phyloP scores from a whole-genome alignment of 2,797 vertebrate species.

The Anolis apletophallus region DNA sequence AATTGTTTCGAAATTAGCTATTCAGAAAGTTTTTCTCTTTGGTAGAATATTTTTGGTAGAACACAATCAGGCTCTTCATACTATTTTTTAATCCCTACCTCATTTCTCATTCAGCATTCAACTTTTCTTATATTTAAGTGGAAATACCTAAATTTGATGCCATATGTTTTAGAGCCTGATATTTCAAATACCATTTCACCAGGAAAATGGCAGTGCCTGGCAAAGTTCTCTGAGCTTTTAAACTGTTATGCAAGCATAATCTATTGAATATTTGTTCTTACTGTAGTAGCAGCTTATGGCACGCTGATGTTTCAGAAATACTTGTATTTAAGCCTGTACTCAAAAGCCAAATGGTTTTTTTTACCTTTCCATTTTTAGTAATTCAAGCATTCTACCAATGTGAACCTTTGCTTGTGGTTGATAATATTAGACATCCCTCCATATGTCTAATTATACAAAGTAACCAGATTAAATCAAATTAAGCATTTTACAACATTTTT shows the following conservation, averaged over 20 bases:
- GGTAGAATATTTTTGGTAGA: no score
- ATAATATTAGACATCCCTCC: not conserved
- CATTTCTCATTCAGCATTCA: not conserved
- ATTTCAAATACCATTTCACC: not conserved
- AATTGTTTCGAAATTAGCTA: not conserved
- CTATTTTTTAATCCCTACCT: not conserved
- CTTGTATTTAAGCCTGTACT: not conserved
- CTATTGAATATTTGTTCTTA: not conserved
- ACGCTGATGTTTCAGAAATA: slow-evolving; percentile 1
- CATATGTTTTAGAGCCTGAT: not conserved
- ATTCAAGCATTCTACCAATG: not conserved
- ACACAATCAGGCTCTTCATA: not conserved
- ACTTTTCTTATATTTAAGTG: not conserved
- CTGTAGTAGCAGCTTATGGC: not conserved
- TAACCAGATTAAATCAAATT: not conserved
- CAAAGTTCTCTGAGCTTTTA: not conserved
- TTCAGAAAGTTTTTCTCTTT: not conserved
- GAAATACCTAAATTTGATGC: not conserved
- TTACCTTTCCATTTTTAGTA: not conserved
- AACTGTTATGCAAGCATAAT: not conserved
- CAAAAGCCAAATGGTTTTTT: not conserved
- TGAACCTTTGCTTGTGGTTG: not conserved
- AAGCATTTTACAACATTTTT: not conserved
- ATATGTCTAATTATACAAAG: slow-evolving; percentile 4
- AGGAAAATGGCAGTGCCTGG: not conserved